Evolutionary conservation across 37 sponge, comb jelly and placozoan genomes (phyloP), one percentile per base, ranked within the genome.

Genomic region (Crambe crambe): DNA sequence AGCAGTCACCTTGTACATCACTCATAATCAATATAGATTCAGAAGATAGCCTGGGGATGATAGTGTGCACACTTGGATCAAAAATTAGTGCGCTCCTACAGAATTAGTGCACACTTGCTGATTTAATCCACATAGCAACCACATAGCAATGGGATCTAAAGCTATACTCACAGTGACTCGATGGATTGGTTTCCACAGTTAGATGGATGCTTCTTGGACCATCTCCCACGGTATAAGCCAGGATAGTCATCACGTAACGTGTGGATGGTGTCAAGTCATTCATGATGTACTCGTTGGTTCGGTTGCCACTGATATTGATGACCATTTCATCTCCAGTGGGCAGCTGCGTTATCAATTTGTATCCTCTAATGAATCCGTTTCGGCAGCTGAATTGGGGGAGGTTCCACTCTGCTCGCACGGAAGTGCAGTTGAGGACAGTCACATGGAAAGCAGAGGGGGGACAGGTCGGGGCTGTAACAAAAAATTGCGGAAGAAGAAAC

Each of bases 171-270:
- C 70, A 70, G 44, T 23, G 25, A 56, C 17, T 56, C 17, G 10
- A 1, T 47, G 54, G 25, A 42, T 56, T 41, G 18, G 76, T 76
- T 15, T 22, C 6, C 18, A 43, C 75, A 65, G 74, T 74, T 15
- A 82, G 66, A 30, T 44, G 67, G n/a, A 74, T 60, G 32, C 54
- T 63, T 26, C 83, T 73, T 3, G 83, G 83, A 9, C 83, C 83
- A 74, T 82, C 75, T 23, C 39, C 66, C 9, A 66, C 54, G 1
- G 83, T 82, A 74, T 54, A 82, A 20, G 83, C 83, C 42, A 82
- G 56, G 1, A 73, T 56, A 74, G 62, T 82, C 18, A 62, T 40
- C 0, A 64, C 18, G 42, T 82, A 82, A 0, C 47, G 42, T n/a
- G 74, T 82, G 26, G 34, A 30, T 3, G 83, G 75, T 23, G 21